phyloP scores from a whole-genome alignment of 2,888 invertebrate genomes.

The Pristionchus arcanus region DNA sequence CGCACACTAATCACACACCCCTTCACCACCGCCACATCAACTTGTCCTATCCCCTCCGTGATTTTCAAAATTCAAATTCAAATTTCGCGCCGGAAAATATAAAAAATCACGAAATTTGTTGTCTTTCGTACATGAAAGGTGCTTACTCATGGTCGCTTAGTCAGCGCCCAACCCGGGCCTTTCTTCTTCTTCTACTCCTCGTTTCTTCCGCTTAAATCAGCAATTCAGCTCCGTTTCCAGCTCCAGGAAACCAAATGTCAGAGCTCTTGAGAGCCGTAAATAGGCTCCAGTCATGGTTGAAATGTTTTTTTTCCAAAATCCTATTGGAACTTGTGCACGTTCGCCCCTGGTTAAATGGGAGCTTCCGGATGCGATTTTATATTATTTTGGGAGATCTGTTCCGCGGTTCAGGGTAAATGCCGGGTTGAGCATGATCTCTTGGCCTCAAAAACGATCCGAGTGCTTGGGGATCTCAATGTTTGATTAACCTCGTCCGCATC shows the following conservation, averaged over 20 bases:
- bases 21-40: neutral
- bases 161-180: neutral
- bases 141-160: neutral
- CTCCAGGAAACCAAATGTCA: neutral
- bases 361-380: neutral
- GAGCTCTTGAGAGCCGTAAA: neutral
- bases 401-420: neutral
- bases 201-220: neutral
- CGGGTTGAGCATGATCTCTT: neutral
- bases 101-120: neutral
- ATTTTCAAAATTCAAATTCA: neutral
- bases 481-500: neutral
- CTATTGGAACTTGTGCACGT: too few species aligned
- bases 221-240: neutral
- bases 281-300: neutral
- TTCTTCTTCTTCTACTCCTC: neutral
- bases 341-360: neutral
- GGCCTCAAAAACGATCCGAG: neutral
- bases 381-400: neutral
- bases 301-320: too few species aligned
- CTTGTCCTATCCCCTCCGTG: neutral
- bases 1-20: conserved; percentile 32
- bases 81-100: neutral
- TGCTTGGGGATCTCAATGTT: neutral
- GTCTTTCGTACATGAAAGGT: neutral